Percentiles rank a stretch among this genome's conserved stretches.
Conservation (phyloP, 2,888 invertebrate genomes). For the Drosophila buzzatii region DNA sequence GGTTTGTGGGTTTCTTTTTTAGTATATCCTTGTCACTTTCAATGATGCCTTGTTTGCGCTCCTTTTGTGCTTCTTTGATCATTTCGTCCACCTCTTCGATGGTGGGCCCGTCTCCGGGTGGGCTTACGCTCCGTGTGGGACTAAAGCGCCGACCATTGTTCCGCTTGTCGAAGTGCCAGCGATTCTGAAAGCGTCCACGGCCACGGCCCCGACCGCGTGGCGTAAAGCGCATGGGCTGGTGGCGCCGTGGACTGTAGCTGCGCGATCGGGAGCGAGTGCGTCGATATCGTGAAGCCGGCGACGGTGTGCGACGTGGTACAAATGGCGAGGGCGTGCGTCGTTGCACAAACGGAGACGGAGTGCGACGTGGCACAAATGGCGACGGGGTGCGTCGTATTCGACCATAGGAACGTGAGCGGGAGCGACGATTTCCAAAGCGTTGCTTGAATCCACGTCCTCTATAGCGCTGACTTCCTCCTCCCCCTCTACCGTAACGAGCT, state of each 20-base stretch:
- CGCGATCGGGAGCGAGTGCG: constrained; percentile 57
- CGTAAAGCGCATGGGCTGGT: constrained; percentile 83
- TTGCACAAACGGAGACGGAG: constrained; percentile 73
- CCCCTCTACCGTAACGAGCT: constrained; percentile 23
- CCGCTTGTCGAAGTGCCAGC: constrained; percentile 47
- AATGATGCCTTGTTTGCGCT: constrained; percentile 87
- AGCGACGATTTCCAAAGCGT: constrained; percentile 37
- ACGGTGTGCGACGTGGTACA: constrained; percentile 86
- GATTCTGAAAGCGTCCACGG: constrained; percentile 41
- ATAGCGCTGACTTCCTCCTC: constrained; percentile 29
- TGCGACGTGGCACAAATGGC: constrained; percentile 86
- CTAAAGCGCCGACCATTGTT: constrained; percentile 33
- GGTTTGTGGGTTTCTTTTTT: constrained; percentile 72
- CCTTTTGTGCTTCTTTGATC: constrained; percentile 87
- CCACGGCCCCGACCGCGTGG: constrained; percentile 79
- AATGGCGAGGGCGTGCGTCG: constrained; percentile 85
- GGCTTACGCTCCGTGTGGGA: constrained; percentile 86
- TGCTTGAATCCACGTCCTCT: constrained; percentile 38
- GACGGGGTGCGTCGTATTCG: constrained; percentile 84
- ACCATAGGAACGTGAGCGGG: constrained; percentile 61
- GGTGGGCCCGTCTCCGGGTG: constrained; percentile 76
- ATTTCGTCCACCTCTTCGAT: constrained; percentile 87
- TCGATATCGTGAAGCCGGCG: constrained; percentile 37
- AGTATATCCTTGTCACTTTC: constrained; percentile 86
- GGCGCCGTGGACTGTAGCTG: constrained; percentile 75